Percentiles rank a stretch among this genome's conserved stretches.
Evolutionary conservation across 2,888 invertebrate species (phyloP).

Genomic region (Drosophila phalerata): DNA sequence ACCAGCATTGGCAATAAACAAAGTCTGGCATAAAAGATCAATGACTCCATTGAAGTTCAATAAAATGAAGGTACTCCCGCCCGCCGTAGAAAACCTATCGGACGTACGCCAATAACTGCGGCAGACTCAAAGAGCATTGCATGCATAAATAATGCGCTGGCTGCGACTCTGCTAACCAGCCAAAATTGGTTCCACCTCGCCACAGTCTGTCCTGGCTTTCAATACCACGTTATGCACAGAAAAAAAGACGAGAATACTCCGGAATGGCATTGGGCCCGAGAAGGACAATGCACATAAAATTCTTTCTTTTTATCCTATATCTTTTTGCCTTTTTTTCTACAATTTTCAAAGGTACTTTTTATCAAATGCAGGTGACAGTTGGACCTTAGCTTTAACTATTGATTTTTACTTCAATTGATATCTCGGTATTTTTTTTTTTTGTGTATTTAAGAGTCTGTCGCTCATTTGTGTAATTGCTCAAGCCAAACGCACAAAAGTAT

Average conservation of each 20-base stretch:
- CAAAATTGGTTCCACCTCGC: slow-evolving; percentile 12
- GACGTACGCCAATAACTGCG: slow-evolving; percentile 70
- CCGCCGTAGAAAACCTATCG: slow-evolving; percentile 41
- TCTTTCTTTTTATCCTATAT: slow-evolving; percentile 1
- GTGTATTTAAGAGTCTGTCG: slow-evolving; percentile 36
- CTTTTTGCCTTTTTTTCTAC: slow-evolving; percentile 20
- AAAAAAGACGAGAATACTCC: slow-evolving; percentile 6
- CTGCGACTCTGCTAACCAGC: slow-evolving; percentile 28
- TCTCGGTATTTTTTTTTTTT: neutral
- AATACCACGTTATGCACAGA: slow-evolving; percentile 58
- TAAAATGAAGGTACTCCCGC: slow-evolving; percentile 62
- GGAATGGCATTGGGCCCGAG: slow-evolving; percentile 36
- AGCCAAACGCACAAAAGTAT: slow-evolving; percentile 34
- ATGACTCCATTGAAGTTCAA: slow-evolving; percentile 75
- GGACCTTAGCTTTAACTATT: slow-evolving; percentile 31
- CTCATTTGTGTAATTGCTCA: slow-evolving; percentile 49
- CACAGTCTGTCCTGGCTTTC: slow-evolving; percentile 46
- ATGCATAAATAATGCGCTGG: slow-evolving; percentile 76
- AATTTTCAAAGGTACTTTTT: slow-evolving; percentile 60
- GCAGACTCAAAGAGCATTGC: slow-evolving; percentile 79
- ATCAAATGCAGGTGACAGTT: slow-evolving; percentile 51
- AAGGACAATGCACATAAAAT: slow-evolving; percentile 74
- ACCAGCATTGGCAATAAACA: slow-evolving; percentile 57
- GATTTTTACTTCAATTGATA: slow-evolving; percentile 21
- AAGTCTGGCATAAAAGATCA: slow-evolving; percentile 73